Evolutionary conservation across 1,140 invertebrate species (phyloP), one percentile per base, ranked within the genome.

Genomic region (Drosophila kanapiae): DNA sequence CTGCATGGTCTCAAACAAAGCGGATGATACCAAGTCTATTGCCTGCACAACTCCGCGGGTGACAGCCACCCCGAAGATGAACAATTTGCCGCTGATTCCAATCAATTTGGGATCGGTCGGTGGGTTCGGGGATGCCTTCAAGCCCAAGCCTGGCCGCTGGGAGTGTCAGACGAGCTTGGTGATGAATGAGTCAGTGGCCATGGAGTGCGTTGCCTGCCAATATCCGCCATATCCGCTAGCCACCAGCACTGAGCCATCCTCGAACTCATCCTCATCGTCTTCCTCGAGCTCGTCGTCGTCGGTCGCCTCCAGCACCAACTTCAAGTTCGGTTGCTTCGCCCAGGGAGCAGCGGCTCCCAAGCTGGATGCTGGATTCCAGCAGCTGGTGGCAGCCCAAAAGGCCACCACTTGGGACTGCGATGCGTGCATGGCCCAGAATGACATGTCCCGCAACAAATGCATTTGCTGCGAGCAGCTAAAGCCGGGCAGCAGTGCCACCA

Each of bases 381-480:
- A 92, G 90, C 75, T 92, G 48, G 84, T 79, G 27, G 87, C 80
- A 7, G 74, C 83, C 13, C 94, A 94, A 72, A 92, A 90, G 74
- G 72, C 76, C 42, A 70, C 87, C n/a, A 94, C 91, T 49, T 97
- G 96, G 96, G 94, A 95, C 72, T 97, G 96, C 91, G 92, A 94
- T 23, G 93, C 93, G 23, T 97, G 96, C 87, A 94, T 96, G 92
- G 92, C 96, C 2, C 93, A 93, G 57, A 97, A 96, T 81, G 94
- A 95, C 27, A 84, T 82, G 9, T 91, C 93, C 23, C 93, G 93
- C 42, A 80, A 76, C 6, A 95, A 94, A 76, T 97, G 96, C 93
- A 93, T 95, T 23, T 96, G 96, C 70, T 97, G 96, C 86, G 95
- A 95, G 60, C 94, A 95, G 29, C 88, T 94, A 1, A 96, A 95